phyloP scores from a whole-genome alignment of 2,888 invertebrate species.

The Athalia circularis region DNA sequence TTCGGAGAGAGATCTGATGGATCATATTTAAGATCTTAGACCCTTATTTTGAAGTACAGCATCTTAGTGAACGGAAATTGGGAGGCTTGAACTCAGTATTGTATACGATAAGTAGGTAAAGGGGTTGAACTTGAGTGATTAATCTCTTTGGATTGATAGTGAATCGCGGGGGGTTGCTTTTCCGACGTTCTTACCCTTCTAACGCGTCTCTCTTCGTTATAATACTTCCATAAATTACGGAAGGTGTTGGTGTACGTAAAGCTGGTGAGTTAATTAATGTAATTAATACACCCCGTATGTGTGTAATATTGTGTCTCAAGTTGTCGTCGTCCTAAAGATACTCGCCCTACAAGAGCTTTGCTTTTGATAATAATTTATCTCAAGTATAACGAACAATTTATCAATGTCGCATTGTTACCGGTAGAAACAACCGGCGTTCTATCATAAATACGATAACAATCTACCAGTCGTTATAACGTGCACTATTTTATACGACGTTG shows the following conservation, averaged over 20 bases:
- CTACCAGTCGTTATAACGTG: too few species aligned
- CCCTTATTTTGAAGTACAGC: too few species aligned
- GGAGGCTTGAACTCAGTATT: too few species aligned
- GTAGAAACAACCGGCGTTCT: too few species aligned
- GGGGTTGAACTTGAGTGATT: conserved; percentile 70
- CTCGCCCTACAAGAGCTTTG: not conserved
- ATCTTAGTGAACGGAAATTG: too few species aligned
- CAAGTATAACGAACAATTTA: too few species aligned
- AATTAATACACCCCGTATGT: conserved; percentile 41
- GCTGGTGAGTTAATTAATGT: conserved; percentile 58
- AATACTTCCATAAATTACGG: conserved; percentile 69
- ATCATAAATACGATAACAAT: too few species aligned
- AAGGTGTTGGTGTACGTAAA: conserved; percentile 57
- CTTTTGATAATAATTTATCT: too few species aligned
- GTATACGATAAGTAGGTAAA: conserved; percentile 32
- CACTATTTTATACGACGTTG: too few species aligned
- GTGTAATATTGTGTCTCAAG: conserved; percentile 5
- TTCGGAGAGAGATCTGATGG: too few species aligned
- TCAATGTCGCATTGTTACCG: too few species aligned
- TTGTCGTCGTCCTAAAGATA: conserved; percentile 3
- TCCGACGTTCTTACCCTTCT: conserved; percentile 15
- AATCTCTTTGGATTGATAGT: conserved; percentile 71
- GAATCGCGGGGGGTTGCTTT: conserved; percentile 30
- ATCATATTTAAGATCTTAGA: too few species aligned
- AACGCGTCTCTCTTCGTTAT: not conserved